Base-by-base conservation (phyloP, 2,797 vertebrate genomes). In the Lagocephalus sceleratus region DNA sequence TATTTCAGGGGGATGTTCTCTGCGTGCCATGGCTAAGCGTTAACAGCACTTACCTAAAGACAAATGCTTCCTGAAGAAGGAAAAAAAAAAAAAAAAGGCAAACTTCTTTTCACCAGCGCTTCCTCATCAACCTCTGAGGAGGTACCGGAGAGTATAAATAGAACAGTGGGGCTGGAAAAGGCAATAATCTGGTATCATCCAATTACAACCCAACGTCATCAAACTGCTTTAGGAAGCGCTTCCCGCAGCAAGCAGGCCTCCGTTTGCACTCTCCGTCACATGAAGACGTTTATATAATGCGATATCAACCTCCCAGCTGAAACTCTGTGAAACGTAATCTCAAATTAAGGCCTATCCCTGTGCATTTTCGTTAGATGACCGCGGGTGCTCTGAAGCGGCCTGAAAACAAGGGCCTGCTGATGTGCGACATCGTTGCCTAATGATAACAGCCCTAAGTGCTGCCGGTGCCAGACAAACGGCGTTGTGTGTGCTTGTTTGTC, bases 1-100 rank as follows among this genome's bases (percentile, higher is more conserved):
- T 73, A 70, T 91, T 87, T 87, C 87, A 84, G 48, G 74, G 76
- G 78, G 81, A 68, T 56, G 71, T 77, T 63, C 42, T 72, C 52
- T 29, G 67, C 20, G 53, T 82, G 86, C 86, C 89, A 89, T 0
- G 9, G 41, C 16, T 8, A 42, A 42, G 40, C 12, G 12, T 64
- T 66, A 62, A 60, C 68, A 57, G 42, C 66, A 35, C 32, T 35
- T 14, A 35, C 32, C 12, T 35, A 10, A 10, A 35, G 17, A 41
- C 39, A 16, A 19, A 17, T 42, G 9, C 2, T 19, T 19, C 40
- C 40, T 42, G 16, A n/a, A 42, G 40, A 12, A 2, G 32, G 6
- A 3, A 19, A 19, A 42, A 17, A 42, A 17, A 17, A 40, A 40
- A 3, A 16, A 40, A 42, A n/a, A n/a, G n/a, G 40, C 17, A 42